Percentiles rank a stretch among this genome's conserved stretches.
These are phyloP conservation scores for Chiroxiphia lanceolata DNA, from an alignment of 2,797 vertebrate species.

Conservation along the genomic window DNA sequence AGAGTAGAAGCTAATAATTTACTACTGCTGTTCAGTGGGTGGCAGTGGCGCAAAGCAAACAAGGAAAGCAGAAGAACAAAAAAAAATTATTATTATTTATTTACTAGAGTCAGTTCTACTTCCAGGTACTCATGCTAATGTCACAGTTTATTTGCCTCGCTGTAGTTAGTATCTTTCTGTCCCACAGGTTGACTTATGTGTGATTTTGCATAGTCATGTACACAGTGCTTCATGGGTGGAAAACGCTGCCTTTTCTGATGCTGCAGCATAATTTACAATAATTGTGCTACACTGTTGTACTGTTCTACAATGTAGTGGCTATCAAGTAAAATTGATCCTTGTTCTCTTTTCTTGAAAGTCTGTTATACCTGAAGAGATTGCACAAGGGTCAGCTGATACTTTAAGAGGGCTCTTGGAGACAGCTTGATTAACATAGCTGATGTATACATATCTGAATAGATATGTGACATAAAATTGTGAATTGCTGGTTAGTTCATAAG, in stretches of 20 bases:
- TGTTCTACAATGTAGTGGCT: neutral
- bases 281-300: neutral
- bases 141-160: neutral
- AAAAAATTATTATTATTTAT: neutral
- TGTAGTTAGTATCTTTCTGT: neutral
- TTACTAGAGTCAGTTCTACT: neutral
- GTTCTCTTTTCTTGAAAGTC: neutral
- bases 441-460: neutral
- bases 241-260: neutral
- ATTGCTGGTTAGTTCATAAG: neutral
- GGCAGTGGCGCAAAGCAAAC: neutral
- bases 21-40: neutral
- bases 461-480: neutral
- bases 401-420: neutral
- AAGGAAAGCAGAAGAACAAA: neutral
- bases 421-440: neutral
- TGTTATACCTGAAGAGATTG: neutral
- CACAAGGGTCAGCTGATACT: neutral
- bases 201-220: neutral
- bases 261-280: neutral
- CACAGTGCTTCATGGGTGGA: neutral
- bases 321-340: neutral
- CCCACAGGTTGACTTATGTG: neutral
- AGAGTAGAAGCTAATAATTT: neutral
- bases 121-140: neutral